Base-by-base conservation (phyloP, 2,113 vertebrate species). In the Pachypanchax playfairii region DNA sequence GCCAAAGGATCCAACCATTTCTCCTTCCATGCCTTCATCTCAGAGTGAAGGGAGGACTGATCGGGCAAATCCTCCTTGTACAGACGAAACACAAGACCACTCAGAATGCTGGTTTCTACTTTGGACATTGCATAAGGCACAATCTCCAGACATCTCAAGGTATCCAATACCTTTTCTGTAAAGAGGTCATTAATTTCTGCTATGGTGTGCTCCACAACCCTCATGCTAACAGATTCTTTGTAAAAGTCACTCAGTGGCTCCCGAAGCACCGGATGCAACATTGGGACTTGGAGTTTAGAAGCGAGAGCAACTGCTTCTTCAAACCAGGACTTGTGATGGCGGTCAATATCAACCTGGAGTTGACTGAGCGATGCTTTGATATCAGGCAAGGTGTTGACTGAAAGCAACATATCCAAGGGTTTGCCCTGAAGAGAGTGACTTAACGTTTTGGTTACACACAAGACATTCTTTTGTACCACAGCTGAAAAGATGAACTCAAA, bases 81-180 rank as follows among this genome's bases (percentile, higher is more conserved):
- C 54, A 90, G 60, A 59, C 74, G 82, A 73, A 88, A 76, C 46
- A 90, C 70, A 3, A 91, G 87, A 21, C 81, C 72, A 51, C 90
- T 84, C 5, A 83, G 73, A 67, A 88, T 83, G 82, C 81, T 86
- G 70, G 84, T 90, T 75, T 91, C 88, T 28, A 84, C 82, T 84
- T 91, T 89, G 65, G 89, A 91, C 88, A 93, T 88, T 79, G 91
- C 92, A 22, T 91, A 92, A 91, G 92, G 92, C 90, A 93, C 92
- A 73, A 93, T 88, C 90, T 92, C 89, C 85, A 93, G 82, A 87
- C 91, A 93, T 79, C 64, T 82, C 72, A 93, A 61, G 6, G 86
- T 88, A 60, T 89, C 87, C 63, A 90, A 55, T n/a, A 90, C 86
- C 55, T 85, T 86, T 24, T 90, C 88, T 18, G 89, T 83, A 59